Evolutionary conservation across 2,113 vertebrate species (phyloP).

Genomic region (Calidris pygmaea): DNA sequence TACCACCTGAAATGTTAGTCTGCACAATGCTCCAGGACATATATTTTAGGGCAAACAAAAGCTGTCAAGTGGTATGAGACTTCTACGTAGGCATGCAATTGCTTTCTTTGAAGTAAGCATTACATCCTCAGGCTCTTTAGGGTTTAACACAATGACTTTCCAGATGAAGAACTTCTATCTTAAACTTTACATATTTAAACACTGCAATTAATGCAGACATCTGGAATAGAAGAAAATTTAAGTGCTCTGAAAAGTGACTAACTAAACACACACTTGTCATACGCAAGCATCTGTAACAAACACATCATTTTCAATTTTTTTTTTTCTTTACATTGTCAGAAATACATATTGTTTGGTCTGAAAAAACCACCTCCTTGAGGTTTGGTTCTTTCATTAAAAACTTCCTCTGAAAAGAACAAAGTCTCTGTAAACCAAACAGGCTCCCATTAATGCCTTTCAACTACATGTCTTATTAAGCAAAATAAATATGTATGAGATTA

Average conservation of each 20-base stretch:
- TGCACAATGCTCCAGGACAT: constrained; percentile 34
- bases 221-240: constrained; percentile 20
- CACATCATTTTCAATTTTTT: neutral
- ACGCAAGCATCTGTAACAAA: neutral
- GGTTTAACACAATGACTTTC: constrained; percentile 2
- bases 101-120: constrained; percentile 25
- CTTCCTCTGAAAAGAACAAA: neutral
- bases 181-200: constrained; percentile 15
- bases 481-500: neutral
- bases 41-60: constrained; percentile 38
- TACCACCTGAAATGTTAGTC: constrained; percentile 1
- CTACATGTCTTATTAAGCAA: neutral
- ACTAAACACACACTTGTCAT: neutral
- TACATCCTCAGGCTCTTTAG: constrained; percentile 35
- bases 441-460: neutral
- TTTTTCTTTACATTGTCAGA: neutral
- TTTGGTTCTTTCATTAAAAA: neutral
- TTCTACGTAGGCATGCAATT: constrained; percentile 27
- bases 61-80: constrained; percentile 42
- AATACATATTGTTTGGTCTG: neutral
- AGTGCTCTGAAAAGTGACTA: neutral
- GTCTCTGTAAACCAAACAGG: neutral
- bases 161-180: constrained; percentile 1
- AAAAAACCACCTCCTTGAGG: neutral
- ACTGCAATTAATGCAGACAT: constrained; percentile 5